phyloP scores from a whole-genome alignment of 2,113 vertebrate genomes.

The Archilochus colubris region DNA sequence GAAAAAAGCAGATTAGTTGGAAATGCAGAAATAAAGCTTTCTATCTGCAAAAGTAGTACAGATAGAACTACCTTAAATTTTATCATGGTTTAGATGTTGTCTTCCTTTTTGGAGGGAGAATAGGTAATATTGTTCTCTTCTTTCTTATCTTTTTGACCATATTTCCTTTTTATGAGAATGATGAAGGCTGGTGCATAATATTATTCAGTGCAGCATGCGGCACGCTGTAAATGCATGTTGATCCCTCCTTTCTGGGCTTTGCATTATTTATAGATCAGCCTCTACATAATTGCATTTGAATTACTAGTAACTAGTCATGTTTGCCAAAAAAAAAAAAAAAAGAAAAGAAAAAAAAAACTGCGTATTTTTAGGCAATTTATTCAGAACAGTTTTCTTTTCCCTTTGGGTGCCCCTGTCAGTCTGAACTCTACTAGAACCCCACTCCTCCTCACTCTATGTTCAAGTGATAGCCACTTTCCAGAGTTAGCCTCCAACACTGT shows the following conservation, averaged over 20 bases:
- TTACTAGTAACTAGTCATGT: slow-evolving; percentile 43
- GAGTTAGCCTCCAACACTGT: neutral
- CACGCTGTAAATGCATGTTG: slow-evolving; percentile 17
- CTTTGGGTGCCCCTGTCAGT: neutral
- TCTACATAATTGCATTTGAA: slow-evolving; percentile 61
- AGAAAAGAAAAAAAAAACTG: slow-evolving; percentile 41
- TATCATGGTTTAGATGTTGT: neutral
- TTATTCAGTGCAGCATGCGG: neutral
- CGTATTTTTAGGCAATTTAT: neutral
- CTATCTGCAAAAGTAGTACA: neutral
- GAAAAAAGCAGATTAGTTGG: neutral
- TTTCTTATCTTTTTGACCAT: neutral
- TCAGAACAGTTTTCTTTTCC: neutral
- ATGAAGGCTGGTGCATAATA: neutral
- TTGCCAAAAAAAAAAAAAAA: slow-evolving; percentile 45
- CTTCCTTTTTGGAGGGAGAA: neutral
- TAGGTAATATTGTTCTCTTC: neutral
- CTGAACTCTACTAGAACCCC: neutral
- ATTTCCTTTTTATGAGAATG: slow-evolving; percentile 1
- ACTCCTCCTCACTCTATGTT: fast-evolving
- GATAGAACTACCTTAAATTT: neutral
- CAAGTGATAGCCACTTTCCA: neutral
- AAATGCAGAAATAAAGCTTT: neutral
- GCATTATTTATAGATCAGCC: slow-evolving; percentile 63
- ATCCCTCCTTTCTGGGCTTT: slow-evolving; percentile 38